A percentile compares a stretch with the other conserved stretches of the same genome.
Evolutionary conservation across 2,888 invertebrate genomes (phyloP).

Genomic region (Drosophila borborema): DNA sequence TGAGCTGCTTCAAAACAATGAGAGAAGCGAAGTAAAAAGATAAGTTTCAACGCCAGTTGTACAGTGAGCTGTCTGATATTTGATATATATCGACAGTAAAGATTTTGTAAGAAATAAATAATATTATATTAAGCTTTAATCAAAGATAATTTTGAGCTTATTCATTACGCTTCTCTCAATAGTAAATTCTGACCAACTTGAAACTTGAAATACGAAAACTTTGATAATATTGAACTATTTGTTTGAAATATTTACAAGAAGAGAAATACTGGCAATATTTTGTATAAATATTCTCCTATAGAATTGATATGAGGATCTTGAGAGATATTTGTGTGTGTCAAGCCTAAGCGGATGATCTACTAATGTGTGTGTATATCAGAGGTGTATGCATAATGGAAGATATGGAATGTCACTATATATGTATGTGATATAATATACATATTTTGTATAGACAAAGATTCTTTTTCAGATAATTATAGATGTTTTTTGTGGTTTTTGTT

Average conservation of each 20-base stretch:
- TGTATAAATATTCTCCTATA: not conserved
- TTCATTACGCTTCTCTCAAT: constrained; percentile 3
- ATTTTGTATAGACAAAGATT: constrained; percentile 35
- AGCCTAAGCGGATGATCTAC: constrained; percentile 16
- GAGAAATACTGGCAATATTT: constrained; percentile 1
- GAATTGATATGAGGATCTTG: not conserved
- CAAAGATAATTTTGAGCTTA: not conserved
- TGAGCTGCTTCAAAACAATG: not conserved
- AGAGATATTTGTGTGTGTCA: not conserved
- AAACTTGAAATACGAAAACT: not conserved
- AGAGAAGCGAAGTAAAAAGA: constrained; percentile 6
- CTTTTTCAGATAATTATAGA: constrained; percentile 9
- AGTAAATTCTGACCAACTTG: not conserved
- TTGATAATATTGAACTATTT: not conserved
- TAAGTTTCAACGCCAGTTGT: not conserved
- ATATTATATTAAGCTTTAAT: too few species aligned
- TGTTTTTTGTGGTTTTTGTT: constrained; percentile 7
- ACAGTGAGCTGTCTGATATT: not conserved
- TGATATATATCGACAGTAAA: not conserved
- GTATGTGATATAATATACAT: constrained; percentile 28
- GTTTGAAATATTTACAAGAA: constrained; percentile 5
- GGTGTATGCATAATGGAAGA: constrained; percentile 8
- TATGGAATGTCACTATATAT: constrained; percentile 21
- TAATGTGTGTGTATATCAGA: constrained; percentile 18
- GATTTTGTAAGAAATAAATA: not conserved